Percentiles rank a stretch among this genome's conserved stretches.
phyloP scores from a whole-genome alignment of 2,888 invertebrate species.

The Nomada goodeniana region DNA sequence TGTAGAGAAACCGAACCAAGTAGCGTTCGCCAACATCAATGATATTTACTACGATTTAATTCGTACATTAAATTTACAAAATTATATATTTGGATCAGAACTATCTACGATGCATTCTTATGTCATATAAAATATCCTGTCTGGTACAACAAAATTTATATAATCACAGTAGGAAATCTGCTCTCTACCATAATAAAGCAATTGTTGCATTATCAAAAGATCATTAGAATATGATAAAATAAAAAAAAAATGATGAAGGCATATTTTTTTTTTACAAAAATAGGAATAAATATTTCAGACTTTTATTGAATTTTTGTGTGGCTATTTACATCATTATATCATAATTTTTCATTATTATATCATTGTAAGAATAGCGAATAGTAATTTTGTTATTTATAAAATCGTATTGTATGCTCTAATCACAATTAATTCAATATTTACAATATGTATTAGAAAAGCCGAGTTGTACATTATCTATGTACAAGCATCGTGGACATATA shows the following conservation, averaged over 20 bases:
- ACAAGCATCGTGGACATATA: conserved; percentile 52
- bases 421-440: conserved; percentile 62
- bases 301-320: conserved; percentile 65
- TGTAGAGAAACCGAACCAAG: conserved; percentile 41
- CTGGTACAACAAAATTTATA: too few species aligned
- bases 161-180: too few species aligned
- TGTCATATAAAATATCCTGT: not conserved
- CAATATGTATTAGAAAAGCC: conserved; percentile 68
- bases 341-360: conserved; percentile 44
- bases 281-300: conserved; percentile 58
- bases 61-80: not conserved
- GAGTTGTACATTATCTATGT: conserved; percentile 63
- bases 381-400: conserved; percentile 69
- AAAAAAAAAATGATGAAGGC: conserved; percentile 4
- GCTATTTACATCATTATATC: conserved; percentile 66
- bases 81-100: not conserved
- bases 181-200: too few species aligned
- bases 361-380: conserved; percentile 64
- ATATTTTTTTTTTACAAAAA: conserved; percentile 52
- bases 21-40: not conserved
- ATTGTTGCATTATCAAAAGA: too few species aligned
- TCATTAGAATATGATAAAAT: not conserved
- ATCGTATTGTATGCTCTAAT: conserved; percentile 53
- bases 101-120: not conserved
- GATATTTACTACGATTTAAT: conserved; percentile 1